A percentile compares a stretch with the other conserved stretches of the same genome.
These are phyloP conservation scores for Clavelina lepadiformis DNA, from an alignment of 23 tunicate species.

Conservation along the genomic window DNA sequence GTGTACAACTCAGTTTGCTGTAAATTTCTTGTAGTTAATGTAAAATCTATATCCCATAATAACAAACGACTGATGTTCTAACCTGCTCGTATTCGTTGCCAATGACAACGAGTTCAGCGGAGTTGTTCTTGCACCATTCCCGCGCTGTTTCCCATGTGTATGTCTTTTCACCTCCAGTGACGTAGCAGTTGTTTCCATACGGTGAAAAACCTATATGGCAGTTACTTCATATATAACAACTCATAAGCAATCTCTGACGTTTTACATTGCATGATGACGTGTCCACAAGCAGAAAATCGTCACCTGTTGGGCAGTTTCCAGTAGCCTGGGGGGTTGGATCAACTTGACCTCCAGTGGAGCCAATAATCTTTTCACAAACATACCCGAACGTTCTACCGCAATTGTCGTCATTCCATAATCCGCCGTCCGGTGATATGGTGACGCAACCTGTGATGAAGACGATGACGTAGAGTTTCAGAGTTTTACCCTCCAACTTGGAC, in stretches of 20 bases:
- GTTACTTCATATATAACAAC: too few relatives aligned
- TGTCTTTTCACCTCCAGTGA: conserved; percentile 31
- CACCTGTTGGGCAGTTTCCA: conserved; percentile 93
- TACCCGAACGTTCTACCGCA: conserved; percentile 55
- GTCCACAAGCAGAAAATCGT: too few relatives aligned
- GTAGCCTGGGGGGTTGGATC: conserved; percentile 67
- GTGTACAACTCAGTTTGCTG: too few relatives aligned
- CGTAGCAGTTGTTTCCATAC: conserved; percentile 78
- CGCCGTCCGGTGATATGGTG: conserved; percentile 37
- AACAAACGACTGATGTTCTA: too few relatives aligned
- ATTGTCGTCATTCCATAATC: conserved; percentile 90
- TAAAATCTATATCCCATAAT: too few relatives aligned
- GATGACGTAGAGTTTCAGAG: too few relatives aligned
- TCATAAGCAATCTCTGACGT: too few relatives aligned
- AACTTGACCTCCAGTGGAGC: conserved; percentile 17
- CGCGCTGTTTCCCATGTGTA: conserved; percentile 45
- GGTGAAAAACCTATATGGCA: conserved; percentile 48
- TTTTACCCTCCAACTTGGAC: too few relatives aligned
- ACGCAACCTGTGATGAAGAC: conserved; percentile 85
- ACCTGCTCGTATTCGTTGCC: conserved; percentile 86
- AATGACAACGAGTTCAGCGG: conserved; percentile 62
- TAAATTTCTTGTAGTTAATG: too few relatives aligned
- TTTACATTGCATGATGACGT: too few relatives aligned
- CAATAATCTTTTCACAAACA: conserved; percentile 60
- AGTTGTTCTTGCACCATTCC: conserved; percentile 57